Base-by-base conservation (phyloP, 1,140 invertebrate genomes). In the Sitobion miscanthi region DNA sequence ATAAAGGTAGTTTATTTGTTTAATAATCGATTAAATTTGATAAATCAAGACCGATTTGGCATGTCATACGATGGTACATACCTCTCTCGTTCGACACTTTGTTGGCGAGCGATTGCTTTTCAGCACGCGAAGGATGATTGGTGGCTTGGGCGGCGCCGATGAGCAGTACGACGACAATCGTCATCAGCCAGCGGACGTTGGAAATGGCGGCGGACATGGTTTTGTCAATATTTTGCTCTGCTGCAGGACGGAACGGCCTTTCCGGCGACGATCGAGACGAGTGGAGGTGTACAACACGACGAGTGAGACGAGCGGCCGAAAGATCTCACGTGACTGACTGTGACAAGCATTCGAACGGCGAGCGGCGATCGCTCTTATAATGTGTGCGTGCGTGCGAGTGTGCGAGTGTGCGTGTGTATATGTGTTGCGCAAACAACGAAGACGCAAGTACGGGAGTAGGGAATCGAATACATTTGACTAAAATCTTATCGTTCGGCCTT, bases 291-390 rank as follows among this genome's bases (percentile, higher is more conserved):
- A 2, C 62, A 6, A 2, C 62, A 6, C 52, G 52, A 54, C 49
- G 52, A 54, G 52, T 54, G 52, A 54, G 52, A 54, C 52, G 30
- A n/a, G 30, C 30, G 62, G 62, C 57, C 30, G 62, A 69, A 14
- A 69, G 62, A n/a, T 77, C n/a, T 77, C 62, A 77, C 62, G 62
- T 77, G 62, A 77, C 62, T 35, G 62, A 77, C 62, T 77, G 62
- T 77, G 62, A 77, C 62, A 77, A n/a, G n/a, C n/a, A 8, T 9
- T 5, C 30, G n/a, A 17, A 77, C 62, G 14, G 62, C n/a, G 30
- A 77, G 62, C n/a, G 62, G 62, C 30, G 30, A 35, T 77, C 62
- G 62, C 62, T 69, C n/a, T n/a, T n/a, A n/a, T 77, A 77, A n/a
- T 30, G 62, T 17, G 14, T n/a, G 30, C n/a, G n/a, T 35, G 62